phyloP scores from a whole-genome alignment of 1,140 invertebrate species.

The Drosophila subobscura region DNA sequence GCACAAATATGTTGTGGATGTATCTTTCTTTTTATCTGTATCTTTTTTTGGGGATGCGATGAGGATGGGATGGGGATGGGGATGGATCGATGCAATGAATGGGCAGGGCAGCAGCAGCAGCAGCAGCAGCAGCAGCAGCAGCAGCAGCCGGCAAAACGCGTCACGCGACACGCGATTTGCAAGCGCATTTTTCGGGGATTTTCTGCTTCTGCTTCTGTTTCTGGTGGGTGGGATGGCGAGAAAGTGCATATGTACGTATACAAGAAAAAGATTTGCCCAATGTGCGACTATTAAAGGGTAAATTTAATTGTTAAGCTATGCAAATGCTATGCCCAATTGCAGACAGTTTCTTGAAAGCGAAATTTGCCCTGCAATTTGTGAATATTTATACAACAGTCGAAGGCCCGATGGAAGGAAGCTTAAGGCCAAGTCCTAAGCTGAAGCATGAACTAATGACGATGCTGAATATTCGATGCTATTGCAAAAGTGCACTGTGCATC shows the following conservation, averaged over 20 bases:
- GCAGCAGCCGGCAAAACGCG: constrained; percentile 37
- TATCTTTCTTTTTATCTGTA: constrained; percentile 29
- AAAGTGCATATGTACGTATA: neutral
- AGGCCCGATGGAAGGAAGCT: too few species aligned
- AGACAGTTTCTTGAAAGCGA: constrained; percentile 9
- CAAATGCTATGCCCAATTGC: constrained; percentile 48
- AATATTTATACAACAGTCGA: too few species aligned
- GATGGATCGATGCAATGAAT: constrained; percentile 45
- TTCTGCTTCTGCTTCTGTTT: constrained; percentile 24
- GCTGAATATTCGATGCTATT: too few species aligned
- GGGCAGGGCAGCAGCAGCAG: constrained; percentile 20
- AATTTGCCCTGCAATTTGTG: constrained; percentile 1
- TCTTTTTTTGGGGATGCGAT: constrained; percentile 26
- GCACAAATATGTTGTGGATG: constrained; percentile 77
- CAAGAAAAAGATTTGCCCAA: constrained; percentile 12
- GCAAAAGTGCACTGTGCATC: too few species aligned
- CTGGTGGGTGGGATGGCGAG: constrained; percentile 23
- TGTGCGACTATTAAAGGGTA: constrained; percentile 51
- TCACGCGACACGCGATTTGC: constrained; percentile 58
- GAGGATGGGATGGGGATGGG: neutral
- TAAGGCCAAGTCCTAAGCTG: too few species aligned
- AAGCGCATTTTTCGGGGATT: constrained; percentile 25
- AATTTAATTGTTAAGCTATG: constrained; percentile 48
- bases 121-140: constrained; percentile 21
- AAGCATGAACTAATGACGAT: too few species aligned